These are phyloP conservation scores for Platysternon megacephalum DNA, from an alignment of 2,113 vertebrate species.

Conservation along the genomic window DNA sequence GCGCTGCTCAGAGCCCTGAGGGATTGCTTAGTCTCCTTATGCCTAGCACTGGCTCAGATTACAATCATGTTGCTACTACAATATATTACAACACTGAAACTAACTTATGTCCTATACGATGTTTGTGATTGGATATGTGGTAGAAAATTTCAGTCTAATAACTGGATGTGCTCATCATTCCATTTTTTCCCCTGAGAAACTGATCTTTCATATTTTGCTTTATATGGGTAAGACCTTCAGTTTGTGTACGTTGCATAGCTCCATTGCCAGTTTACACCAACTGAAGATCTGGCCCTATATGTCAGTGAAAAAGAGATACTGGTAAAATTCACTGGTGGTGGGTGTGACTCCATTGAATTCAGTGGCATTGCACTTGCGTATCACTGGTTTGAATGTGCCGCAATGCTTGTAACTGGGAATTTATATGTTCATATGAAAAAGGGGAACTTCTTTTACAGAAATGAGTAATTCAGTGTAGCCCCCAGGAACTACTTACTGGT, in stretches of 20 bases:
- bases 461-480: neutral
- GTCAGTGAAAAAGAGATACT: neutral
- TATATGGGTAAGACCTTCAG: neutral
- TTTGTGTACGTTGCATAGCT: accelerated
- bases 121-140: neutral
- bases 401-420: neutral
- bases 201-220: neutral
- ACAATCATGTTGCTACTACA: too few species aligned
- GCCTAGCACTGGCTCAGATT: too few species aligned
- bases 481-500: neutral
- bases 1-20: too few species aligned
- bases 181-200: neutral
- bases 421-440: neutral
- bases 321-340: neutral
- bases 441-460: neutral
- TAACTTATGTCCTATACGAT: neutral
- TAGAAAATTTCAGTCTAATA: neutral
- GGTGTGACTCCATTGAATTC: neutral
- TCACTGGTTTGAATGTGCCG: neutral
- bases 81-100: too few species aligned
- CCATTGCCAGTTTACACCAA: neutral
- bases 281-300: accelerated
- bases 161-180: neutral
- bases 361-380: neutral
- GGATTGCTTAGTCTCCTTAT: too few species aligned